phyloP scores from a whole-genome alignment of 2,113 vertebrate genomes.

The Plotosus lineatus region DNA sequence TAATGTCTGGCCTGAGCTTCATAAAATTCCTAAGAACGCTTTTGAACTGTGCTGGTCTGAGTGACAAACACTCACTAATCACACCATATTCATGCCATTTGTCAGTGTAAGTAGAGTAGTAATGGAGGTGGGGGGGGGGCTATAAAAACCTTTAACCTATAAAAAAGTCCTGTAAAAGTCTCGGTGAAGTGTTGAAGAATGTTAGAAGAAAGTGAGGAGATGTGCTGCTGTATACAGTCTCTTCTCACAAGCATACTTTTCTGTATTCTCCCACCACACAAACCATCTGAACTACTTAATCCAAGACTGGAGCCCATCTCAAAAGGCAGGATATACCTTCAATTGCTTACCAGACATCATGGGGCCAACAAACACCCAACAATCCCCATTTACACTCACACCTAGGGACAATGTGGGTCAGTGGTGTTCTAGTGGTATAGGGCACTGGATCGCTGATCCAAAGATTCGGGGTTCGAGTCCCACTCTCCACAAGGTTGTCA shows the following conservation, averaged over 20 bases:
- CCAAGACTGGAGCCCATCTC: no score
- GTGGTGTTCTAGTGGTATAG: no score
- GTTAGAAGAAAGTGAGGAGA: background rate
- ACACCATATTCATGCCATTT: slow-evolving; percentile 4
- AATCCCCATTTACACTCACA: no score
- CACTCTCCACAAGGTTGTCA: no score
- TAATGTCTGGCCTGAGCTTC: background rate
- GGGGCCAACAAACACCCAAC: no score
- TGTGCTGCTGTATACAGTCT: background rate
- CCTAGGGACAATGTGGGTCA: no score
- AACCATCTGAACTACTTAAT: background rate
- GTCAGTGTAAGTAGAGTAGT: slow-evolving; percentile 3
- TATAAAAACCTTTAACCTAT: slow-evolving; percentile 12
- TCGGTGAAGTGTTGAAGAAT: slow-evolving; percentile 12
- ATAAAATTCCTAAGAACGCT: background rate
- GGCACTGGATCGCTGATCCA: no score
- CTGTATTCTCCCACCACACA: background rate
- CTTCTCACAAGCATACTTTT: background rate
- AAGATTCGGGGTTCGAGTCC: no score
- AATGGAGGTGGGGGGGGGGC: no score
- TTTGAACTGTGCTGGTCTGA: background rate
- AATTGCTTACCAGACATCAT: no score
- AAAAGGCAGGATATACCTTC: no score
- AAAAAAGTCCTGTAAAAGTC: slow-evolving; percentile 12
- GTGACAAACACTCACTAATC: slow-evolving; percentile 7